Percentiles rank a stretch among this genome's conserved stretches.
phyloP scores from a whole-genome alignment of 2,113 vertebrate genomes.

The Scophthalmus maximus region DNA sequence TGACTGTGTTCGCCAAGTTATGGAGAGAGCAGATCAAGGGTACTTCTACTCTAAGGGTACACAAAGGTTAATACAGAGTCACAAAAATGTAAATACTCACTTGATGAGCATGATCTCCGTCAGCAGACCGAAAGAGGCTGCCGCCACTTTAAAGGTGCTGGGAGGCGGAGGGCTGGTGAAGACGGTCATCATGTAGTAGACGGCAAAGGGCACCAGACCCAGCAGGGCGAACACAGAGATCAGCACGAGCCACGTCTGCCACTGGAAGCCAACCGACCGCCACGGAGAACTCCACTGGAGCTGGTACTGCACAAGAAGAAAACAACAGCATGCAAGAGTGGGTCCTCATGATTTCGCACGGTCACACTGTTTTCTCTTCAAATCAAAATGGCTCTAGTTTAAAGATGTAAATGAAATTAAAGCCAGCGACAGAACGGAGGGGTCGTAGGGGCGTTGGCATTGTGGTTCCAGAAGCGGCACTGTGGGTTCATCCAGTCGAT shows the following conservation, averaged over 20 bases:
- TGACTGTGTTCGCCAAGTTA: not conserved
- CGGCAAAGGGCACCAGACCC: slow-evolving; percentile 63
- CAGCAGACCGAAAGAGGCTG: slow-evolving; percentile 59
- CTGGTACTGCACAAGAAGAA: slow-evolving; percentile 63
- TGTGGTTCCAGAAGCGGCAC: too few relatives aligned
- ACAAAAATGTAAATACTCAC: slow-evolving; percentile 69
- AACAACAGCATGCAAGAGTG: not conserved
- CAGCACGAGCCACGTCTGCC: slow-evolving; percentile 65
- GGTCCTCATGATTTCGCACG: not conserved
- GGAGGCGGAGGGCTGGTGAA: slow-evolving; percentile 67
- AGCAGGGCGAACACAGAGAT: not conserved
- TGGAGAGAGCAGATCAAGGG: slow-evolving; percentile 33
- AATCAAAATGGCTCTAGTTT: too few relatives aligned
- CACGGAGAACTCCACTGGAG: slow-evolving; percentile 71
- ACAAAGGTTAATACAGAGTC: slow-evolving; percentile 51
- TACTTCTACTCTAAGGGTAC: slow-evolving; percentile 3
- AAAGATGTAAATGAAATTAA: too few relatives aligned
- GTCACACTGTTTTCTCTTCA: not conserved
- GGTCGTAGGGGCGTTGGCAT: too few relatives aligned
- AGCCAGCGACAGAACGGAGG: too few relatives aligned
- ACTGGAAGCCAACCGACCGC: slow-evolving; percentile 59
- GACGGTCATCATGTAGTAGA: slow-evolving; percentile 58
- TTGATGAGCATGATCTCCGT: slow-evolving; percentile 73
- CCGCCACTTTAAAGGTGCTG: slow-evolving; percentile 60
- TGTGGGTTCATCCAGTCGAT: too few relatives aligned